A percentile compares a stretch with the other conserved stretches of the same genome.
These are phyloP conservation scores for Ectemnius continuus DNA, from an alignment of 2,888 invertebrate genomes.

Conservation along the genomic window DNA sequence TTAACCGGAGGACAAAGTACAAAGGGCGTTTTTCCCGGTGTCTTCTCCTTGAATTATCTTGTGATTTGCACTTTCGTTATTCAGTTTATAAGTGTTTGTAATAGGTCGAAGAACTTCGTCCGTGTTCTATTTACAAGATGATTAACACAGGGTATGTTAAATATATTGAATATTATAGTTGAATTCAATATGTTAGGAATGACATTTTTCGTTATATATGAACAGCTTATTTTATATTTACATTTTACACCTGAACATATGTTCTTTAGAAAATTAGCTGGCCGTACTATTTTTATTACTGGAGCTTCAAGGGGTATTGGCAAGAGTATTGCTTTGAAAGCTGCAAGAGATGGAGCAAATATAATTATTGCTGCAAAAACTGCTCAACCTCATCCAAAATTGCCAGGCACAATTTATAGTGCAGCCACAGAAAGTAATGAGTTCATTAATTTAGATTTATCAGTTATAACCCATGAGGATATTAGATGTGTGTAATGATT, in stretches of 20 bases:
- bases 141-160: slow-evolving; percentile 55
- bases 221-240: not conserved
- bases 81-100: not conserved
- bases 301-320: slow-evolving; percentile 98
- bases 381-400: slow-evolving; percentile 91
- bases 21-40: too few relatives aligned
- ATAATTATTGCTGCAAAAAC: slow-evolving; percentile 95
- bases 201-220: not conserved
- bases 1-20: too few relatives aligned
- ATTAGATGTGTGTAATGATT: slow-evolving; percentile 11
- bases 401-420: slow-evolving; percentile 94
- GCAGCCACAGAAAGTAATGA: slow-evolving; percentile 91
- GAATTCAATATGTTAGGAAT: not conserved
- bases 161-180: not conserved
- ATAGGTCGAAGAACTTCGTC: not conserved
- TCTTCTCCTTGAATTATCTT: too few relatives aligned
- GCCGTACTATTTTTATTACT: slow-evolving; percentile 95
- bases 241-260: not conserved
- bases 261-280: slow-evolving; percentile 84
- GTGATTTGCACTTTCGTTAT: too few relatives aligned
- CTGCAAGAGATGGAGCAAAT: slow-evolving; percentile 95
- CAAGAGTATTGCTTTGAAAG: slow-evolving; percentile 95
- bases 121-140: slow-evolving; percentile 31
- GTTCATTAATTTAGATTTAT: not conserved
- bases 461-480: not conserved